A percentile compares a stretch with the other conserved stretches of the same genome.
Evolutionary conservation across 2,797 vertebrate genomes (phyloP).

Genomic region (Hypotaenidia okinawae): DNA sequence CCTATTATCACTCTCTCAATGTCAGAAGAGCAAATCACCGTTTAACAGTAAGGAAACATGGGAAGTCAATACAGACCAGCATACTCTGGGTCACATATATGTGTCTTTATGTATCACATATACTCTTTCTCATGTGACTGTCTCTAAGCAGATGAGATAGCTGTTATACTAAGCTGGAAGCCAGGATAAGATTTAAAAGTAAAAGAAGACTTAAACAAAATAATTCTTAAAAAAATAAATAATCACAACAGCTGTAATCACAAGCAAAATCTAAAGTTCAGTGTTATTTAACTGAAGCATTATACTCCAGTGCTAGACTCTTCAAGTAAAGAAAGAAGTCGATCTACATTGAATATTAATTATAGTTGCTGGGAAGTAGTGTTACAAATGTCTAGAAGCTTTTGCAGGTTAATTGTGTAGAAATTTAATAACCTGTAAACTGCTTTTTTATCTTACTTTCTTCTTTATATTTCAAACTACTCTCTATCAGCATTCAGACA

Average conservation of each 20-base stretch:
- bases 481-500: background rate
- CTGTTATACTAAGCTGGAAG: background rate
- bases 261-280: background rate
- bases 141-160: background rate
- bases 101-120: background rate
- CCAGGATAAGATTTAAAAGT: background rate
- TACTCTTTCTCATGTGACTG: background rate
- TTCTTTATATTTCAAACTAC: background rate
- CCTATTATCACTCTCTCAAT: background rate
- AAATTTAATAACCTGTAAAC: background rate
- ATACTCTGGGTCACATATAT: background rate
- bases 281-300: background rate
- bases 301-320: background rate
- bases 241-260: background rate
- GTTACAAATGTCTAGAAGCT: background rate
- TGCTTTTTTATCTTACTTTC: background rate
- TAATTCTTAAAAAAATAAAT: background rate
- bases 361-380: background rate
- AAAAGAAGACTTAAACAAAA: background rate
- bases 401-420: background rate
- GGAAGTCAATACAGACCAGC: background rate
- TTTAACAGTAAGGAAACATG: background rate
- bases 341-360: background rate
- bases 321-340: background rate
- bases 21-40: fast-evolving